phyloP scores from a whole-genome alignment of 2,797 vertebrate species.

The Eidolon dupreanum region DNA sequence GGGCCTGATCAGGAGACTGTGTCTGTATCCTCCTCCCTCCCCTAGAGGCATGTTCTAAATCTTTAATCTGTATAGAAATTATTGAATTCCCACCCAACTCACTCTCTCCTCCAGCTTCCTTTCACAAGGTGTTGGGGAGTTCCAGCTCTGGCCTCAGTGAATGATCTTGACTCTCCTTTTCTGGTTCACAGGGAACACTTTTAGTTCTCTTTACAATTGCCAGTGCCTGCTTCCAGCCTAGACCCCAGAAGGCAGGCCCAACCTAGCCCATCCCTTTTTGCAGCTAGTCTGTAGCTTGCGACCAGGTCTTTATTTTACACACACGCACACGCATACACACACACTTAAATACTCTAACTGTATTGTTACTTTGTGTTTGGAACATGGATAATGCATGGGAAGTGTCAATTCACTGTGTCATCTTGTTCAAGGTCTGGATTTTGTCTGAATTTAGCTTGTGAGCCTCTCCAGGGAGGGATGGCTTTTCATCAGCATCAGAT shows the following conservation, averaged over 20 bases:
- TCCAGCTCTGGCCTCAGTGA: neutral
- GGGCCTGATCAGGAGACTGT: neutral
- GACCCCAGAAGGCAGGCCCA: neutral
- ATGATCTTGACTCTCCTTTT: neutral
- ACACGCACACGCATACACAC: too few relatives aligned
- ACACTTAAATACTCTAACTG: neutral
- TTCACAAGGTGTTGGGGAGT: neutral
- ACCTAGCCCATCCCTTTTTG: neutral
- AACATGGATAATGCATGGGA: neutral
- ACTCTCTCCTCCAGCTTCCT: neutral
- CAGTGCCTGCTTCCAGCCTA: neutral
- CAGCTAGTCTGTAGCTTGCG: neutral
- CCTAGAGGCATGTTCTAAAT: neutral
- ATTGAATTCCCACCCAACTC: neutral
- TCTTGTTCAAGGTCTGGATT: neutral
- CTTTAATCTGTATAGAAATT: neutral
- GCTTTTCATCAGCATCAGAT: neutral
- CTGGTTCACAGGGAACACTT: neutral
- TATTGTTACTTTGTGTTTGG: neutral
- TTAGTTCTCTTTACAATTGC: neutral
- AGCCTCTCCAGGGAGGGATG: neutral
- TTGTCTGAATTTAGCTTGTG: neutral
- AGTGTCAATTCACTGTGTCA: neutral
- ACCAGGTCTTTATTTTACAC: neutral
- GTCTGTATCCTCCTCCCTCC: neutral